Evolutionary conservation across 2,113 vertebrate genomes (phyloP).

Genomic region (Gavia stellata): DNA sequence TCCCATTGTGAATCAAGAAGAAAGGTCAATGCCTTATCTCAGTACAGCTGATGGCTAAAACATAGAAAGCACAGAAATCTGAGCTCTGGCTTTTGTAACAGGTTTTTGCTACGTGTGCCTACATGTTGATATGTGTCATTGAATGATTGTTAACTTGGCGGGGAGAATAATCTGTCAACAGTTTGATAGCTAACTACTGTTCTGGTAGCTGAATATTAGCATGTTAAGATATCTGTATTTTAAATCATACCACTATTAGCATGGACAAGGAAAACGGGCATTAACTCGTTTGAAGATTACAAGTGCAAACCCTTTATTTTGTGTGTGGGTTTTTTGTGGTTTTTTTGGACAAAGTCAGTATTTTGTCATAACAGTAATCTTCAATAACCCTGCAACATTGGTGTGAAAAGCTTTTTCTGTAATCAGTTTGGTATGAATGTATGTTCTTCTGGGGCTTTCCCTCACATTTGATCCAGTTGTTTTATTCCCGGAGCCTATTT

Average conservation of each 20-base stretch:
- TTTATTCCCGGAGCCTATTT: background rate
- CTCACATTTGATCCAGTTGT: background rate
- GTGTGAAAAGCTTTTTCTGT: background rate
- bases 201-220: background rate
- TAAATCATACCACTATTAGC: background rate
- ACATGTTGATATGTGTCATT: background rate
- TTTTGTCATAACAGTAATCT: background rate
- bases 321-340: background rate
- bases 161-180: background rate
- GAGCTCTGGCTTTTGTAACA: background rate
- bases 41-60: background rate
- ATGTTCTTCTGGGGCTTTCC: background rate
- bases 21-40: conserved; percentile 14
- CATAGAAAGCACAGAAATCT: background rate
- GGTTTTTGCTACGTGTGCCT: background rate
- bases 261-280: background rate
- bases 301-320: background rate
- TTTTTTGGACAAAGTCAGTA: background rate
- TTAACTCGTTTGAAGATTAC: background rate
- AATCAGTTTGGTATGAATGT: background rate
- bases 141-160: background rate
- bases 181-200: background rate
- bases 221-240: background rate
- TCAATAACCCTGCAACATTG: background rate
- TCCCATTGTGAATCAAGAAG: conserved; percentile 7